Base-by-base conservation (phyloP, 2,888 invertebrate species). In the Drosophila peninsularis region DNA sequence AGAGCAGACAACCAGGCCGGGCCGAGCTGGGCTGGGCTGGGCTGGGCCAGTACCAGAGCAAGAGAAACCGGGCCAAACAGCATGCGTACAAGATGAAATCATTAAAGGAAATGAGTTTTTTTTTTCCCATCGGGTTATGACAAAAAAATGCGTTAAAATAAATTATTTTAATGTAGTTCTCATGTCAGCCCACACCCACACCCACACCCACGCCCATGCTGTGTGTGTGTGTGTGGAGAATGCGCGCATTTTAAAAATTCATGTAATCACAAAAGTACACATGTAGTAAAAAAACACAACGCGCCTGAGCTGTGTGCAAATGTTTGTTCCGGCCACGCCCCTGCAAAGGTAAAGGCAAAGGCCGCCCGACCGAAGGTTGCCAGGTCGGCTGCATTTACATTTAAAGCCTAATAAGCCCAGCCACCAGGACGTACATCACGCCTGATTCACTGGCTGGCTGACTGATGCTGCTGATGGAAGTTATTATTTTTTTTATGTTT, bases 131-230 rank as follows among this genome's bases (percentile, higher is more conserved):
- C 88, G 85, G 85, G 85, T 88, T 86, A 86, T 86, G 85, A 86
- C 88, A 86, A 86, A 88, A 81, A 89, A 90, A 90, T 83, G 88
- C 90, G 84, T 89, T 88, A 87, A 87, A 89, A 89, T 85, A 89
- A 91, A 86, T 90, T 89, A 90, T 90, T 90, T 91, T 91, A 91
- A 91, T 91, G 91, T 90, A 91, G 85, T 90, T 90, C 90, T 91
- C 90, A 89, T 90, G 90, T 90, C 80, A 78, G 34, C 36, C n/a
- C 30, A 30, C 49, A 21, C 37, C 19, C 70, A 41, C n/a, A 0
- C 41, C 27, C 17, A 45, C 17, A 21, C 37, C 19, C 70, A 41
- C n/a, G 0, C 41, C 27, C 17, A 45, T 17, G n/a, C n/a, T n/a
- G 58, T 61, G 50, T 57, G 60, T 45, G 53, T 58, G 52, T 47